These are phyloP conservation scores for Heterotilapia buettikoferi DNA, from an alignment of 2,113 vertebrate species.

Conservation along the genomic window DNA sequence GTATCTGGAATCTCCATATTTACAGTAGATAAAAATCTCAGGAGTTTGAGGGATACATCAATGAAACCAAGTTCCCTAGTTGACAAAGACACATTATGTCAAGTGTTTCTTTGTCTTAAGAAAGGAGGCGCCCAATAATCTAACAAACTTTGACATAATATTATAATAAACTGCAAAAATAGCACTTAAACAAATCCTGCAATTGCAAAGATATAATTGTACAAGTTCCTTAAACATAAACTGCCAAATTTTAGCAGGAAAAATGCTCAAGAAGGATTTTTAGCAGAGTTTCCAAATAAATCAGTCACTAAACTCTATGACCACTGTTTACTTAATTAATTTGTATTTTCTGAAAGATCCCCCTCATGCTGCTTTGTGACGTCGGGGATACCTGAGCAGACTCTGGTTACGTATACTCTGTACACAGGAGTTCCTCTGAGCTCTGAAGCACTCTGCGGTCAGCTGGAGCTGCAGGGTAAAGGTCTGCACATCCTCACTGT, in stretches of 20 bases:
- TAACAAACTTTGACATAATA: neutral
- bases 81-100: neutral
- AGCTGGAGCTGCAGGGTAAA: conserved; percentile 64
- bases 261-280: neutral
- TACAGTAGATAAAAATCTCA: conserved; percentile 43
- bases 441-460: conserved; percentile 85
- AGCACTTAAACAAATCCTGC: neutral
- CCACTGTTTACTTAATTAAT: neutral
- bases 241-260: neutral
- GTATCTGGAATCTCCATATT: conserved; percentile 18
- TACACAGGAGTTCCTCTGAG: conserved; percentile 87
- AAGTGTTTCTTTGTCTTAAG: neutral
- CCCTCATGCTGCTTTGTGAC: neutral
- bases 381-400: conserved; percentile 74
- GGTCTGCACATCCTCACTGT: neutral
- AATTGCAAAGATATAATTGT: neutral
- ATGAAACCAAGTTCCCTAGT: conserved; percentile 70
- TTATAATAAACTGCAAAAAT: neutral
- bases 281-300: neutral
- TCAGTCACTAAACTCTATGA: neutral
- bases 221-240: neutral
- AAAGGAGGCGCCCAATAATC: fast-evolving
- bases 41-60: conserved; percentile 49
- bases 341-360: neutral
- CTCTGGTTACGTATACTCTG: conserved; percentile 82